Conservation (phyloP, 2,113 vertebrate species). For the Prinia subflava region DNA sequence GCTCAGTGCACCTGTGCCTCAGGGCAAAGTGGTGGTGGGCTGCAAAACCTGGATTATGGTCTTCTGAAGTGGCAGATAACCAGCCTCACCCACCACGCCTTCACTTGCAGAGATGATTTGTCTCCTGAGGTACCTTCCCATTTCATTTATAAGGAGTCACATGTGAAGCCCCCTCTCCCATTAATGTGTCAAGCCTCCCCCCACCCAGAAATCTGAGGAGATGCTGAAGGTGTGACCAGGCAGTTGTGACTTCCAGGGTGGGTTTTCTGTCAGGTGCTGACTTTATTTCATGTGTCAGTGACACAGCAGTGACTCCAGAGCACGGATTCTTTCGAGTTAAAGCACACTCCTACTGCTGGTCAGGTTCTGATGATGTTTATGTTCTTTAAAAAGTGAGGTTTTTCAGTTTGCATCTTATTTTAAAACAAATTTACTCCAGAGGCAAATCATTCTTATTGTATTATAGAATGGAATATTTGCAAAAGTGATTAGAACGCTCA, state of each 20-base stretch:
- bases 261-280: no score
- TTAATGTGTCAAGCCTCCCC: background rate
- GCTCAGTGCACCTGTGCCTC: background rate
- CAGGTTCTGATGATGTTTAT: background rate
- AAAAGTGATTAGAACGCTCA: background rate
- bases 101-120: background rate
- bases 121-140: background rate
- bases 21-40: background rate
- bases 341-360: background rate
- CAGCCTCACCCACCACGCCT: fast-evolving
- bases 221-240: background rate
- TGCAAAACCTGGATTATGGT: background rate
- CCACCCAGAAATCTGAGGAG: background rate
- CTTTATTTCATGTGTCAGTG: background rate
- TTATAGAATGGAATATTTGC: background rate
- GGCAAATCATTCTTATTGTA: background rate
- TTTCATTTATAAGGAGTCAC: background rate
- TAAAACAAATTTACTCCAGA: background rate
- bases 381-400: background rate
- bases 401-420: background rate
- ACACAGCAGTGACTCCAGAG: background rate
- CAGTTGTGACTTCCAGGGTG: background rate
- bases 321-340: background rate
- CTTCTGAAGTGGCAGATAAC: background rate
- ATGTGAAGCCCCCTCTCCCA: background rate